Conservation (phyloP, 1,140 invertebrate species). For the Melipona quadrifasciata region DNA sequence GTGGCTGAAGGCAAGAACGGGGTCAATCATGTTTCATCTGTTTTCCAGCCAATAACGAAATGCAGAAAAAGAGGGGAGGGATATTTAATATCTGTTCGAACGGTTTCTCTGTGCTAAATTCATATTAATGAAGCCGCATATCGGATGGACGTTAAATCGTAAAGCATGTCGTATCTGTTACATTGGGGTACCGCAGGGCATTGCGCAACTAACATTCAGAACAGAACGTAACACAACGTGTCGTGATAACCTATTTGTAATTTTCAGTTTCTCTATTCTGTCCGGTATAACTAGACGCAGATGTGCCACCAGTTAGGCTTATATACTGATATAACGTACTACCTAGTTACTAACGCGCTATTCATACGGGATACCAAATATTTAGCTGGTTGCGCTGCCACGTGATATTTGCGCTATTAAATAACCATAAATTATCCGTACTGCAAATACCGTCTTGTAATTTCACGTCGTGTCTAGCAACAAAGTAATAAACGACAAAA, state of each 20-base stretch:
- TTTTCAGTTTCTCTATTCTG: neutral
- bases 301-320: neutral
- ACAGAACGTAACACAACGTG: neutral
- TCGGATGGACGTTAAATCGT: constrained; percentile 5
- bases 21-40: too few species aligned
- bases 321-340: neutral
- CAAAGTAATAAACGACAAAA: neutral
- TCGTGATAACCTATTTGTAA: constrained; percentile 7
- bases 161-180: constrained; percentile 8
- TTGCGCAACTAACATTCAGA: neutral
- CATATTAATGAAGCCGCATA: constrained; percentile 8
- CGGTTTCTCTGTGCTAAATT: neutral
- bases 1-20: too few species aligned
- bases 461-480: neutral
- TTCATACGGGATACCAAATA: neutral
- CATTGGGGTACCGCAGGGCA: neutral
- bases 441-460: neutral
- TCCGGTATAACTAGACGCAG: neutral
- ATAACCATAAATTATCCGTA: neutral
- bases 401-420: neutral
- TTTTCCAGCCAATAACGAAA: neutral
- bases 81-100: neutral
- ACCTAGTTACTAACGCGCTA: neutral
- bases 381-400: neutral
- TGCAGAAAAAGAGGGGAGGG: neutral